These are phyloP conservation scores for Brachyopa scutellaris DNA, from an alignment of 2,888 invertebrate genomes.

Conservation along the genomic window DNA sequence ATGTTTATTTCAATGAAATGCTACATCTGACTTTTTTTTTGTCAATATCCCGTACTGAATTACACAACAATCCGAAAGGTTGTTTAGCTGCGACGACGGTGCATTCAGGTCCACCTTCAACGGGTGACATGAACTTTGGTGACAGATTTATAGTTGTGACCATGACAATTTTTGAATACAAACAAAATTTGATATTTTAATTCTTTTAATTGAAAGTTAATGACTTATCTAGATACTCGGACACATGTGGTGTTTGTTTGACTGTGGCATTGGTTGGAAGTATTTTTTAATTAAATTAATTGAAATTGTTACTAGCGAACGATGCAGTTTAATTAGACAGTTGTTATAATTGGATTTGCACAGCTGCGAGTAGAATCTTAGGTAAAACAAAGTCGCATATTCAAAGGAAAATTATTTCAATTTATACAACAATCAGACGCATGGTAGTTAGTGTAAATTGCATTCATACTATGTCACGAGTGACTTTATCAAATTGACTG, in stretches of 20 bases:
- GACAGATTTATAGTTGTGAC: conserved; percentile 67
- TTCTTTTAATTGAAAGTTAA: conserved; percentile 59
- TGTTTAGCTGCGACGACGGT: conserved; percentile 24
- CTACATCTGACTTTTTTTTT: no score
- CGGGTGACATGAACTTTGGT: conserved; percentile 61
- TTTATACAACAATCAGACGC: conserved; percentile 11
- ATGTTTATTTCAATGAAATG: no score
- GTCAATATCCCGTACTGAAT: no score
- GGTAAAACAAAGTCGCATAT: no score
- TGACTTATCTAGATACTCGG: neutral
- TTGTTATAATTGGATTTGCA: conserved; percentile 35
- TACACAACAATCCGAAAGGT: conserved; percentile 9
- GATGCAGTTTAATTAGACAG: conserved; percentile 39
- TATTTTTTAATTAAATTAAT: conserved; percentile 65
- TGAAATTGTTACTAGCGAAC: conserved; percentile 33
- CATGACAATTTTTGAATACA: conserved; percentile 47
- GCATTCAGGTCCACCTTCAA: conserved; percentile 55
- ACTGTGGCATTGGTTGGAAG: conserved; percentile 47
- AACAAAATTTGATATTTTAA: conserved; percentile 58
- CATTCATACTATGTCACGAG: conserved; percentile 6
- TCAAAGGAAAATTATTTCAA: conserved; percentile 14
- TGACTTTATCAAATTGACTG: neutral
- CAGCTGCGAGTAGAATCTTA: neutral
- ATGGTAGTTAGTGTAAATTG: neutral
- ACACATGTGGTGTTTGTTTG: conserved; percentile 26